Percentiles rank a stretch among this genome's conserved stretches.
phyloP scores from a whole-genome alignment of 1,140 invertebrate species.

The Lepidostoma basale region DNA sequence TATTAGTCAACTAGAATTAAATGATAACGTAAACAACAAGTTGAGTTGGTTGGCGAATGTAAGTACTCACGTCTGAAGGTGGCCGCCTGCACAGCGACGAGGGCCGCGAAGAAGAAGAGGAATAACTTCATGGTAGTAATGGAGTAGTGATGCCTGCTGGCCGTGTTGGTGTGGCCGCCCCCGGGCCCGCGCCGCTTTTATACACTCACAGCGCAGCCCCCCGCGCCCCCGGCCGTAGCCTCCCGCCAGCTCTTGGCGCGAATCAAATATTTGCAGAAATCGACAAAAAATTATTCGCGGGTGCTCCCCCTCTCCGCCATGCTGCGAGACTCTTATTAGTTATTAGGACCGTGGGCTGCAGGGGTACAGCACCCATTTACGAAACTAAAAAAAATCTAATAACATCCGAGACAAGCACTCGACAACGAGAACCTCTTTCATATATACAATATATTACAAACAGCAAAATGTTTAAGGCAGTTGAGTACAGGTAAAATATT shows the following conservation, averaged over 20 bases:
- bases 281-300: conserved; percentile 10
- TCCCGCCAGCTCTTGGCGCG: not conserved
- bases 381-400: no score
- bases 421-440: no score
- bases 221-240: not conserved
- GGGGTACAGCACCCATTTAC: no score
- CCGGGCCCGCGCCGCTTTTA: conserved; percentile 1
- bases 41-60: not conserved
- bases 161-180: conserved; percentile 1
- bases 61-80: conserved; percentile 33
- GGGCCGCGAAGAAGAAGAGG: conserved; percentile 5
- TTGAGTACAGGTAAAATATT: no score
- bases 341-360: no score
- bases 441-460: no score
- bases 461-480: no score
- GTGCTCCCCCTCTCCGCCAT: no score
- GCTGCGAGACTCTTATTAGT: no score
- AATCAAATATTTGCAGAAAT: conserved; percentile 22
- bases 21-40: not conserved
- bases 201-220: not conserved
- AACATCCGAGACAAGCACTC: no score
- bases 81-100: conserved; percentile 8
- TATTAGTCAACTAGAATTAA: not conserved
- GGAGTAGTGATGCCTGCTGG: not conserved
- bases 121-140: conserved; percentile 13